These are phyloP conservation scores for Glossophaga mutica DNA, from an alignment of 2,797 vertebrate genomes.

Conservation along the genomic window DNA sequence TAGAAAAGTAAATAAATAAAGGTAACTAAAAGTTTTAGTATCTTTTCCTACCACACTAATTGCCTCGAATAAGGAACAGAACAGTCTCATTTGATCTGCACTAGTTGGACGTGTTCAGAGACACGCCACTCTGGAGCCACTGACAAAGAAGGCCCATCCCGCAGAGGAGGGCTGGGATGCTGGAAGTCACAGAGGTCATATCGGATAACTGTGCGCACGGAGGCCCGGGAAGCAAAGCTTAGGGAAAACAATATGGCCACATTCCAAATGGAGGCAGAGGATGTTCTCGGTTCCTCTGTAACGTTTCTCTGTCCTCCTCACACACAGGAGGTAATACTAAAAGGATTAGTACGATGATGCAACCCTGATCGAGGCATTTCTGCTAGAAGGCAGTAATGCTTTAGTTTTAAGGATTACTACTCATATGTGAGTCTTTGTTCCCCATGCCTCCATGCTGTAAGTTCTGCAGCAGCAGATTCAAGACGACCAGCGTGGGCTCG, in stretches of 20 bases:
- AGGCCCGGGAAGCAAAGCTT: neutral
- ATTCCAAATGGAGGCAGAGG: neutral
- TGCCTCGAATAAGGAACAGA: neutral
- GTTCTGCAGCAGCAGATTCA: neutral
- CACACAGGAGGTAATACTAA: neutral
- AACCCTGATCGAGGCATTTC: neutral
- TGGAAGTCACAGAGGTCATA: neutral
- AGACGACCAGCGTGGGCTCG: neutral
- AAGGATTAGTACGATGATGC: neutral
- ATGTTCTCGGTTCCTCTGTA: neutral
- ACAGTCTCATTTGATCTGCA: neutral
- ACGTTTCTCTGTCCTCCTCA: neutral
- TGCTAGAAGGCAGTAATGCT: neutral
- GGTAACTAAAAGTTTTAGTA: neutral
- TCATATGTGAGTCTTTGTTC: neutral
- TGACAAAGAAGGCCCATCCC: neutral
- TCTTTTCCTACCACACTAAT: neutral
- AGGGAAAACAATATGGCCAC: neutral
- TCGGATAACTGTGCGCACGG: neutral
- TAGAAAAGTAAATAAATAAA: neutral
- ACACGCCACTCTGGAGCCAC: neutral
- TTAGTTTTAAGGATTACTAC: neutral
- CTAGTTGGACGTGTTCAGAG: neutral
- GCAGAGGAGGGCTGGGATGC: neutral
- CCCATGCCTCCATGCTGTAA: neutral